Conservation (phyloP, 2,113 vertebrate species). For the Ornithorhynchus anatinus region DNA sequence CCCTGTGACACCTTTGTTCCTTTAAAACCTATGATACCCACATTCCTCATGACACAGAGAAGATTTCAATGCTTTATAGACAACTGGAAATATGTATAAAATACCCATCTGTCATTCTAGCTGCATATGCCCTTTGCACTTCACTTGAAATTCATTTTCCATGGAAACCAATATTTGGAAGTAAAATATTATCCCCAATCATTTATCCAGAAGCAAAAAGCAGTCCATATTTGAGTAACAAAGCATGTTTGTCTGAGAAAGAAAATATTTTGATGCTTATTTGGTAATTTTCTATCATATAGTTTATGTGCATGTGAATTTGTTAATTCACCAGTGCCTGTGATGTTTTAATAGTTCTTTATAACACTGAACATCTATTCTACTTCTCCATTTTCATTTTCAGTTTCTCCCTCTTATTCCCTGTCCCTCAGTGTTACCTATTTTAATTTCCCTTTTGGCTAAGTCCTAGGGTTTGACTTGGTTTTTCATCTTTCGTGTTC, state of each 20-base stretch:
- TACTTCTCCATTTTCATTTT: background rate
- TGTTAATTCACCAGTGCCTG: rapidly evolving
- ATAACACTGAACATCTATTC: background rate
- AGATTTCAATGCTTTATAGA: constrained; percentile 29
- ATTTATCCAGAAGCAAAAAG: background rate
- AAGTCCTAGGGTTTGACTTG: background rate
- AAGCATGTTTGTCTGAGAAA: background rate
- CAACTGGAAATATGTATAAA: constrained; percentile 16
- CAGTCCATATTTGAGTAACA: background rate
- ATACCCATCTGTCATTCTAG: constrained; percentile 31
- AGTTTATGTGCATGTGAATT: background rate
- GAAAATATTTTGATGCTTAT: background rate
- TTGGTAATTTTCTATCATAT: rapidly evolving
- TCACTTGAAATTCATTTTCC: constrained; percentile 18
- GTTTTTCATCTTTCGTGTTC: background rate
- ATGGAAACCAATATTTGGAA: background rate
- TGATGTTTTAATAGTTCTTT: background rate
- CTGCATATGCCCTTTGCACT: background rate
- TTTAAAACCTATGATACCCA: constrained; percentile 47
- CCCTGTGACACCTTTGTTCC: constrained; percentile 66
- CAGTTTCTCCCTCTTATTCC: rapidly evolving
- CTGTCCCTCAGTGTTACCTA: background rate
- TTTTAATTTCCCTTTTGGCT: background rate
- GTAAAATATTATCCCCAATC: background rate
- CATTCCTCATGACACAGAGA: constrained; percentile 30